A percentile compares a stretch with the other conserved stretches of the same genome.
phyloP scores from a whole-genome alignment of 2,888 invertebrate species.

The Harpagoxenus sublaevis region DNA sequence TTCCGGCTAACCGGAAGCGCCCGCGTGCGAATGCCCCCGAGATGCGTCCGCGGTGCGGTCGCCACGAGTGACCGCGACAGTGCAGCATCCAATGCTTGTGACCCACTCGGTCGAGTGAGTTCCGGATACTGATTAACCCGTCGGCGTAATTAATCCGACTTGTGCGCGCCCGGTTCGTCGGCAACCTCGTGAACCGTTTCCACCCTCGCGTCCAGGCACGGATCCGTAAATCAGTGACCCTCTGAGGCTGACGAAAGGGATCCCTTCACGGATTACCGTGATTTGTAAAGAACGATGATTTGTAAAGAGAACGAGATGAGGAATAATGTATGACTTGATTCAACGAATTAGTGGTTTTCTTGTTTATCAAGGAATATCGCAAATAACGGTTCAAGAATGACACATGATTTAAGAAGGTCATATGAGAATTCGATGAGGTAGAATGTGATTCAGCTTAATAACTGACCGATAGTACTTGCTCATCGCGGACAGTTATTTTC shows the following conservation, averaged over 20 bases:
- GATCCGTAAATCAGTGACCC: conserved; percentile 27
- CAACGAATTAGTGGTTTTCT: not conserved
- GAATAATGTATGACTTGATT: conserved; percentile 15
- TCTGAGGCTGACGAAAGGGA: conserved; percentile 1
- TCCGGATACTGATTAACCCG: conserved; percentile 66
- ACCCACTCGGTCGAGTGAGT: conserved; percentile 66
- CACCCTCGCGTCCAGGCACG: not conserved
- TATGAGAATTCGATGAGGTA: not conserved
- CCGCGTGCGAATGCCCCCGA: conserved; percentile 69
- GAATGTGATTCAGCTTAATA: not conserved
- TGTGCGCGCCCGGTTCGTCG: conserved; percentile 65
- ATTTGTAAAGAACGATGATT: not conserved
- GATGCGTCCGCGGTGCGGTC: conserved; percentile 72
- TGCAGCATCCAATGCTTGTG: conserved; percentile 61
- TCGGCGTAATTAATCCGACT: conserved; percentile 73
- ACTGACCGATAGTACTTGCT: not conserved
- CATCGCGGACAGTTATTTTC: not conserved
- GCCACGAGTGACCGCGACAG: conserved; percentile 74
- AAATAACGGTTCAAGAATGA: not conserved
- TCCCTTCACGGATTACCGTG: not conserved
- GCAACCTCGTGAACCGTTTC: conserved; percentile 30
- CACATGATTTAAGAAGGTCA: not conserved
- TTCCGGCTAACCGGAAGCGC: conserved; percentile 65
- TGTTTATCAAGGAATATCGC: not conserved
- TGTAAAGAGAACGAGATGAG: not conserved